These are phyloP conservation scores for Drosophila maculinotata DNA, from an alignment of 2,888 invertebrate genomes.

Conservation along the genomic window DNA sequence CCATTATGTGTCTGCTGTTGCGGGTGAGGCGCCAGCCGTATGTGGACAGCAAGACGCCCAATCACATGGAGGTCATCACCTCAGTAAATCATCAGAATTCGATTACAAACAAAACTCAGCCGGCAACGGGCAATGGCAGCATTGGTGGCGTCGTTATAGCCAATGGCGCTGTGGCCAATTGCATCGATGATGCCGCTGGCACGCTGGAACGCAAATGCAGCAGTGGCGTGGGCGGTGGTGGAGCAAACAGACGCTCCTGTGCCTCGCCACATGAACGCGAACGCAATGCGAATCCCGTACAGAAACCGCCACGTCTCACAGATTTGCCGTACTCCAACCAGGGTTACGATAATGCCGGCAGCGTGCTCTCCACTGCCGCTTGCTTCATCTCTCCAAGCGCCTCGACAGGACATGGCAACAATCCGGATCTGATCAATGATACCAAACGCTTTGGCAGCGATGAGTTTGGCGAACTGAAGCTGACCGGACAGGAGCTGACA, in stretches of 20 bases:
- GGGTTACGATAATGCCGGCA: slow-evolving; percentile 89
- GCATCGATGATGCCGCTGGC: slow-evolving; percentile 63
- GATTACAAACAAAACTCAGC: slow-evolving; percentile 86
- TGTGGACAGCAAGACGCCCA: slow-evolving; percentile 91
- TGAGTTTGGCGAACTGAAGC: slow-evolving; percentile 84
- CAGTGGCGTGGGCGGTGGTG: slow-evolving; percentile 15
- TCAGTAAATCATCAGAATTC: slow-evolving; percentile 87
- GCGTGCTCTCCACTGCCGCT: slow-evolving; percentile 88
- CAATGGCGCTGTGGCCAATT: slow-evolving; percentile 86
- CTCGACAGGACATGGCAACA: slow-evolving; percentile 91
- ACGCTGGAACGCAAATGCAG: slow-evolving; percentile 75
- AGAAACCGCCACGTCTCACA: slow-evolving; percentile 89
- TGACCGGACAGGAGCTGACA: slow-evolving; percentile 85
- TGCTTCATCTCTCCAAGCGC: slow-evolving; percentile 91
- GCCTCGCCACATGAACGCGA: slow-evolving; percentile 75
- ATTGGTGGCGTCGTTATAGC: slow-evolving; percentile 87
- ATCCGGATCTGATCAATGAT: slow-evolving; percentile 94
- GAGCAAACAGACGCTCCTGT: slow-evolving; percentile 11
- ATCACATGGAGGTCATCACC: slow-evolving; percentile 90
- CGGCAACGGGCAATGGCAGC: slow-evolving; percentile 84
- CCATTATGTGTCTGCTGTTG: slow-evolving; percentile 90
- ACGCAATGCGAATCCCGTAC: slow-evolving; percentile 87
- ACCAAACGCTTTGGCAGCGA: slow-evolving; percentile 89
- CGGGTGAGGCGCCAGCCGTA: slow-evolving; percentile 90
- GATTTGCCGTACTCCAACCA: slow-evolving; percentile 90